Base-by-base conservation (phyloP, 2,888 invertebrate genomes). In the Physocephala rufipes region DNA sequence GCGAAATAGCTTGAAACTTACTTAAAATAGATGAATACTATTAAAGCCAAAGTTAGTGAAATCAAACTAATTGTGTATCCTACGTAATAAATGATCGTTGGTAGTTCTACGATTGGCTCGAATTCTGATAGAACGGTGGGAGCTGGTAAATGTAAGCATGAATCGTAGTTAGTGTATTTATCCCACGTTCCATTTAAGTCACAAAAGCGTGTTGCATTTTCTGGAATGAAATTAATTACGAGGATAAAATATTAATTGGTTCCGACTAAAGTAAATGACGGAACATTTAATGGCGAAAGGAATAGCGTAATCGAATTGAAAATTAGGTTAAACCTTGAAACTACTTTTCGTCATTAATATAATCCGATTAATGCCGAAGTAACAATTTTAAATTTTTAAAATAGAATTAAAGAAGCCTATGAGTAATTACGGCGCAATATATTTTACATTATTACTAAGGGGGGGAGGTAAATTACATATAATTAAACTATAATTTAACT, bases 31-130 rank as follows among this genome's bases (percentile, higher is more conserved):
- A 94, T 87, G 87, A 96, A 96, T 78, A 96, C 95, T 85, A 91
- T 90, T 78, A 96, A 91, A 30, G 96, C 96, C 71, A 95, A 87
- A 62, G 92, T 89, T 70, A 96, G 90, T 15, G 93, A 93, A 65
- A 94, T 89, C 67, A 96, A 88, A 77, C 95, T 95, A 77, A 95
- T 87, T 71, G 92, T 90, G 87, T 96, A 96, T 45, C 96, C 96
- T 75, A 91, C 89, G 82, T 93, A 91, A 87, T 95, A 96, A 77
- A 95, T 91, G 78, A 91, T 90, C 71, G 92, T 91, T 73, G 92
- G 90, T 76, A 93, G 89, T 82, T 93, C 92, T 63, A 88, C 87
- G 75, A 87, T 87, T 51, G 86, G 85, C 75, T 89, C 90, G 62
- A 89, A 89, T 75, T 84, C 84, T 36, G 82, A 78, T 49, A 88